Conservation (phyloP, 2,797 vertebrate species). For the Dallia pectoralis region DNA sequence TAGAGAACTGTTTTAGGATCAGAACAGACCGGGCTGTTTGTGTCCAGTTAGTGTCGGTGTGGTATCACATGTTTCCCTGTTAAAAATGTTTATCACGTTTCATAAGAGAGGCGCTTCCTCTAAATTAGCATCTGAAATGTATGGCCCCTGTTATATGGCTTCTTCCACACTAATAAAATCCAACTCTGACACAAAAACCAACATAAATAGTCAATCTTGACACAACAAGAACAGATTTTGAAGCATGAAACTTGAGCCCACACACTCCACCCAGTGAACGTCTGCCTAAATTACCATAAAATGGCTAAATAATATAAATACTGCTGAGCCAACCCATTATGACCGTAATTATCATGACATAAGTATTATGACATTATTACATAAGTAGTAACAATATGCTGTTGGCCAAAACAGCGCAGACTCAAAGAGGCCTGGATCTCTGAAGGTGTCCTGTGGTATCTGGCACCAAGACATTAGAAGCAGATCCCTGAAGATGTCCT, state of each 20-base stretch:
- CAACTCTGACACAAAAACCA: slow-evolving; percentile 1
- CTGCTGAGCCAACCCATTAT: too few species aligned
- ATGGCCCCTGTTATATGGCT: background rate
- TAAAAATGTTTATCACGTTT: background rate
- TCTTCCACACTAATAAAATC: slow-evolving; percentile 12
- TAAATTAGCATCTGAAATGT: background rate
- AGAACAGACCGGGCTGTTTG: background rate
- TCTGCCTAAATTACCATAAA: slow-evolving; percentile 26
- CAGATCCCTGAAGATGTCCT: too few species aligned
- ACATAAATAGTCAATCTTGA: slow-evolving; percentile 7
- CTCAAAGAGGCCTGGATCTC: too few species aligned
- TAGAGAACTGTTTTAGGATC: background rate
- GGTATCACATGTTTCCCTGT: background rate
- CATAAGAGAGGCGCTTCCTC: background rate
- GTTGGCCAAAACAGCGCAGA: too few species aligned
- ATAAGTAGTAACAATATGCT: too few species aligned
- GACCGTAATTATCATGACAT: too few species aligned
- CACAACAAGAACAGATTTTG: slow-evolving; percentile 29
- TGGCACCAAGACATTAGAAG: too few species aligned
- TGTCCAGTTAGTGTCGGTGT: background rate
- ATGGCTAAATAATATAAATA: too few species aligned
- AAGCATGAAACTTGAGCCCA: slow-evolving; percentile 47
- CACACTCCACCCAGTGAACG: slow-evolving; percentile 26
- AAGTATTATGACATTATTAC: too few species aligned
- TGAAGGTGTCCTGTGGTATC: too few species aligned